Evolutionary conservation across 2,797 vertebrate species (phyloP), one percentile per base, ranked within the genome.

Genomic region (Caiman crocodilus): DNA sequence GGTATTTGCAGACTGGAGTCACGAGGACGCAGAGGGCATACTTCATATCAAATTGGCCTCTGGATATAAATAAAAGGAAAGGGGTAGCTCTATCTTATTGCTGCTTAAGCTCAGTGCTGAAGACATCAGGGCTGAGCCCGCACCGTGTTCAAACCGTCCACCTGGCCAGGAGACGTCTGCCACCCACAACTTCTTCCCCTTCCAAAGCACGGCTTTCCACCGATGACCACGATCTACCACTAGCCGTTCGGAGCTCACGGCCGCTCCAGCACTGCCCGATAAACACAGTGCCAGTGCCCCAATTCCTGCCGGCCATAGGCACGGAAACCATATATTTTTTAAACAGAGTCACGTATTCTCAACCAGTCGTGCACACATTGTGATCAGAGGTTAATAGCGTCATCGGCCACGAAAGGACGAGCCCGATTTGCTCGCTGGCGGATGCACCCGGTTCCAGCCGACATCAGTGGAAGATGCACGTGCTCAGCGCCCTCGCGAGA

Each of bases 1-100:
- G 77, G 20, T 25, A 32, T 16, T 3, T 42, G 21, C 21, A 23
- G 23, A 20, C 21, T 65, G 50, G 35, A 25, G 2, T 73, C 35
- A 25, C 35, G 3, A 73, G 23, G 8, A 50, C 35, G 26, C 32
- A 42, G 67, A 42, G 21, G 42, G 32, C 6, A 42, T 35, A 23
- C 35, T 14, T 4, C 32, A 21, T 42, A 15, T 50, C 35, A 71
- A 71, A 25, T 4, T 42, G 67, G 61, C 20, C 64, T 15, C n/a
- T 7, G 1, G 1, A 7, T 18, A 8, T 11, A 67, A 20, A 18
- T 5, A 13, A 56, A n/a, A 63, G 7, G 2, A 2, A 15, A 76
- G 42, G 42, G 42, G 42, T 50, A 50, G 42, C 42, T 10, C 42
- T 50, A 10, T 50, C 9, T 50, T 50, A 50, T 50, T 50, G 42